Base-by-base conservation (phyloP, 2,888 invertebrate genomes). In the Andrena flavipes region DNA sequence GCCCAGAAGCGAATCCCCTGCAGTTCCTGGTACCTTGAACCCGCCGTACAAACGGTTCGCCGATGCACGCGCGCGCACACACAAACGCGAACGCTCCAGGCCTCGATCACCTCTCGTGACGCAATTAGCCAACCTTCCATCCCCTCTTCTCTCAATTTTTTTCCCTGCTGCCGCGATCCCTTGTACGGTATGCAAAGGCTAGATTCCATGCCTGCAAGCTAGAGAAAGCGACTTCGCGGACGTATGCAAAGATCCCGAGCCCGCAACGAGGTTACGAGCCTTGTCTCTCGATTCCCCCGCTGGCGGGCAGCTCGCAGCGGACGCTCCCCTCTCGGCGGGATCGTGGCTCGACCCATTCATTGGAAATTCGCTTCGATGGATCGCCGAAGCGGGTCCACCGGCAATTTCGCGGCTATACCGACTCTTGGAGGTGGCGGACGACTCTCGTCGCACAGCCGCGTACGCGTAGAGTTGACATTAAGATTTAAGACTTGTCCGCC, bases 171-270 rank as follows among this genome's bases (percentile, higher is more conserved):
- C 13, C n/a, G 16, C 13, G 42, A 51, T 26, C 33, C 56, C 62
- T 42, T 56, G 23, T 26, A 49, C 71, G 49, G 65, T 49, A 64
- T 54, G 73, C 67, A 33, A 71, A 59, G 56, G 56, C 70, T 67
- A 64, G 56, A 60, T 76, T 73, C 56, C 51, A 68, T 70, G 82
- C 76, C 80, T 67, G 70, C 48, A 10, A 73, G 76, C 72, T 51
- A 62, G 83, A 85, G 85, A 85, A 86, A 86, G 80, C 76, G 74
- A 77, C 56, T 72, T 48, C 49, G 70, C 42, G 64, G 26, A 51
- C 63, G 62, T 72, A 75, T 69, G 78, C 72, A 76, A 84, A 76
- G 54, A 51, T 60, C 35, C 69, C 2, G 23, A 49, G 35, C 29
- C 26, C 16, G 56, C 62, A 84, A 69, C 71, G 84, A 79, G 84